Evolutionary conservation across 2,797 vertebrate genomes (phyloP), one percentile per base, ranked within the genome.

Genomic region (Enteromius viviparus): DNA sequence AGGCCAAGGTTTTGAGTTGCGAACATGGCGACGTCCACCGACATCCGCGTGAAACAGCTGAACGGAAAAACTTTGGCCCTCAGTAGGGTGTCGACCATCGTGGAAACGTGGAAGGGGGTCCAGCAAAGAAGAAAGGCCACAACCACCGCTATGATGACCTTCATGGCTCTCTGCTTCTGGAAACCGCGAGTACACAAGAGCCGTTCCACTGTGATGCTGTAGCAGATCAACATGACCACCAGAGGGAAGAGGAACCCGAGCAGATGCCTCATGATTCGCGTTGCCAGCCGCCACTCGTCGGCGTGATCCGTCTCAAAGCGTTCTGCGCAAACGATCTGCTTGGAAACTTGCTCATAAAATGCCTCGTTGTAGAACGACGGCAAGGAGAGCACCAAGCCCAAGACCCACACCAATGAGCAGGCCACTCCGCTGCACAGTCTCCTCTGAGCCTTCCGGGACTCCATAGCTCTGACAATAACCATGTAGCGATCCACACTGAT

Each of bases 401-500:
- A 2, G 2, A 40, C 71, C 95, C 95, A 95, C 12, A 95, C 90
- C 0, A 53, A 66, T 0, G 11, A 77, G 9, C 94, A 94, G 2
- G 92, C 62, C 0, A 88, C 0, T 81, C 87, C 60, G 78, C 91
- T 94, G 87, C 91, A 90, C 79, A 68, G 51, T 64, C 70, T 84
- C 60, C 87, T 83, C 0, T 88, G 85, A 0, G 79, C 80, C 49
- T 62, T 80, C 9, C 81, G 51, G 0, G 78, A 80, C 42, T 92
- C 90, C 3, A 83, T 85, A 66, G 94, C 89, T 0, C 14, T 89
- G 45, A 96, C 94, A 0, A 96, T 94, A 47, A 92, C 93, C 4
- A 93, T 89, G 29, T 94, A 95, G 4, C 95, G 94, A 14, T 96
- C 95, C 0, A 95, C 29, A 80, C 95, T 96, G 19, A 96, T 96